Percentiles rank a stretch among this genome's conserved stretches.
Conservation (phyloP, 2,888 invertebrate species). For the Linhomoeus sp. region DNA sequence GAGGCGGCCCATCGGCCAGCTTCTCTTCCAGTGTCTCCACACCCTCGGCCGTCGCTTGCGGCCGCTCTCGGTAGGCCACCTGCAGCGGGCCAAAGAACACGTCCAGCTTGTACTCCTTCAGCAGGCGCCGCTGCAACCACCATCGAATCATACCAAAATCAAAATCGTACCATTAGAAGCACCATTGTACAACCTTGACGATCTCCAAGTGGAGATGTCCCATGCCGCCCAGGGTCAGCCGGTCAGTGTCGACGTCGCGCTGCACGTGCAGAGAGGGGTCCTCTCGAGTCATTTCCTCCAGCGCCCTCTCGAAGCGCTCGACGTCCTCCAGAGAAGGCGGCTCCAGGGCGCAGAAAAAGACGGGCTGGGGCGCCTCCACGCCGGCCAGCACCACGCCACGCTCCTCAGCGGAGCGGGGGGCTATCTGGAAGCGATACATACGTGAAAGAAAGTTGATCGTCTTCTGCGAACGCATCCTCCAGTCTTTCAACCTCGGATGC, state of each 20-base stretch:
- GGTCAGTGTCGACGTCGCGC: constrained; percentile 36
- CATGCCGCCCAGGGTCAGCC: constrained; percentile 48
- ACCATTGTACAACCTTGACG: constrained; percentile 10
- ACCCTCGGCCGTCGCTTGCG: constrained; percentile 26
- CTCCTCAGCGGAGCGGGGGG: constrained; percentile 10
- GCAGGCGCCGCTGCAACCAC: constrained; percentile 45
- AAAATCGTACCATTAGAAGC: too few species aligned
- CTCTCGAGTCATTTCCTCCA: constrained; percentile 10
- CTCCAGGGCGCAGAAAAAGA: constrained; percentile 88
- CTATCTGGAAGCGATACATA: too few species aligned
- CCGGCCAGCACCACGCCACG: constrained; percentile 32
- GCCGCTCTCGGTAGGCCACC: constrained; percentile 68
- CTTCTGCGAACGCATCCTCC: too few species aligned
- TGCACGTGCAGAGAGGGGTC: constrained; percentile 11
- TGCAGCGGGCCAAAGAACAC: constrained; percentile 72
- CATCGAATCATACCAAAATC: neutral
- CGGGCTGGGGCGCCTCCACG: constrained; percentile 65
- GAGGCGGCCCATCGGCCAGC: too few species aligned
- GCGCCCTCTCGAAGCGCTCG: constrained; percentile 15
- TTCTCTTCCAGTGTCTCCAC: neutral
- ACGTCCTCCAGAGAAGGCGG: constrained; percentile 42
- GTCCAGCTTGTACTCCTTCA: constrained; percentile 57
- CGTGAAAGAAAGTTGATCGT: too few species aligned
- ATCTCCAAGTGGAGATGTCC: constrained; percentile 83
- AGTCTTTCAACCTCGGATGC: too few species aligned